Conservation (phyloP, 2,888 invertebrate species). For the Andrena praecox region DNA sequence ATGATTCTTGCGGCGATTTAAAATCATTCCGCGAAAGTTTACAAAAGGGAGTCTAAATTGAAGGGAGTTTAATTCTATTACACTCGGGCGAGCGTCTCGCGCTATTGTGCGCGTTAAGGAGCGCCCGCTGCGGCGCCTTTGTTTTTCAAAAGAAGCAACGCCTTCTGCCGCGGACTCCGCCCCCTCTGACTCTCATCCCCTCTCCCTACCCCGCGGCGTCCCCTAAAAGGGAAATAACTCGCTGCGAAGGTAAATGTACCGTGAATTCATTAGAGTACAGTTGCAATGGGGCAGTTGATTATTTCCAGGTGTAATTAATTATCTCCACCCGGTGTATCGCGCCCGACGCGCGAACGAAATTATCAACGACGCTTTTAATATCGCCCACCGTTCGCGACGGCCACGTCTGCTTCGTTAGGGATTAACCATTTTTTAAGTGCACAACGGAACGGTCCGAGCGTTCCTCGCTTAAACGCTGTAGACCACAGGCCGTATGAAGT, state of each 20-base stretch:
- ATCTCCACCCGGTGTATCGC: conserved; percentile 42
- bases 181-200: background rate
- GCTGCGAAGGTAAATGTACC: conserved; percentile 57
- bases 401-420: background rate
- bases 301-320: conserved; percentile 61
- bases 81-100: conserved; percentile 16
- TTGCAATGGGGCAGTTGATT: conserved; percentile 57
- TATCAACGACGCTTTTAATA: conserved; percentile 33
- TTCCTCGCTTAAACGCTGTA: background rate
- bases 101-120: conserved; percentile 34
- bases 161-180: conserved; percentile 3
- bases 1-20: conserved; percentile 54
- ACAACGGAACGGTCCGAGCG: background rate
- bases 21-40: conserved; percentile 44
- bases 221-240: conserved; percentile 46
- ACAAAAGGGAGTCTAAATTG: conserved; percentile 40
- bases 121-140: conserved; percentile 27
- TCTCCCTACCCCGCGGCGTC: too few relatives aligned
- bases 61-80: conserved; percentile 55
- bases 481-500: background rate
- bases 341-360: conserved; percentile 30
- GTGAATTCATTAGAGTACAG: conserved; percentile 57
- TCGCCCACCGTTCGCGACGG: background rate
- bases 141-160: conserved; percentile 46
- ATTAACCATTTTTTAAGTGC: conserved; percentile 30